Conservation (phyloP, 2,888 invertebrate species). For the Hyposoter dolosus region DNA sequence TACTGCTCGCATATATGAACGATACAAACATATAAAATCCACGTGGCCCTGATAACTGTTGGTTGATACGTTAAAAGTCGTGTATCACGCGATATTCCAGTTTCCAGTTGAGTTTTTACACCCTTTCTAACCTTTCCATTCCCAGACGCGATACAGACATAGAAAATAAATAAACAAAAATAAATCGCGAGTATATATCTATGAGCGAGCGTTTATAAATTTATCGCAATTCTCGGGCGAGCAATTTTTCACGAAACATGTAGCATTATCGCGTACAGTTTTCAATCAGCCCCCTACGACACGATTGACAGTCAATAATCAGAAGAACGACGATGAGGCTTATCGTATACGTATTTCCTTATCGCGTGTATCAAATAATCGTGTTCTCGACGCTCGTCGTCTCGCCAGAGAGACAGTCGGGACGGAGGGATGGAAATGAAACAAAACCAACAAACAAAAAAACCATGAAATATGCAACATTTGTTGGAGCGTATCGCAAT, state of each 20-base stretch:
- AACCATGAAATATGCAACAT: not conserved
- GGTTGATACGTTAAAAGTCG: slow-evolving; percentile 29
- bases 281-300: slow-evolving; percentile 26
- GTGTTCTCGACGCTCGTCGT: slow-evolving; percentile 1
- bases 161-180: slow-evolving; percentile 5
- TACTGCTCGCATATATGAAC: not conserved
- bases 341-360: slow-evolving; percentile 8
- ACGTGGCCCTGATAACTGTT: slow-evolving; percentile 48
- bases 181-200: not conserved
- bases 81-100: slow-evolving; percentile 33
- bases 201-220: not conserved
- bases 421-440: not conserved
- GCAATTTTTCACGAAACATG: slow-evolving; percentile 16
- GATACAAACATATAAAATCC: slow-evolving; percentile 20
- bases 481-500: slow-evolving; percentile 6
- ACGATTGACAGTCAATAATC: slow-evolving; percentile 35
- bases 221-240: slow-evolving; percentile 17
- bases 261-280: slow-evolving; percentile 27
- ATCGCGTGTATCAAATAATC: slow-evolving; percentile 27
- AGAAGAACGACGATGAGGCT: slow-evolving; percentile 23
- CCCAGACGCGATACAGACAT: slow-evolving; percentile 13
- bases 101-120: slow-evolving; percentile 37
- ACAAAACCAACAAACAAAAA: not conserved
- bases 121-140: slow-evolving; percentile 29
- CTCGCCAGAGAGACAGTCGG: not conserved